phyloP scores from a whole-genome alignment of 2,797 vertebrate species.

The Phataginus tetradactyla region DNA sequence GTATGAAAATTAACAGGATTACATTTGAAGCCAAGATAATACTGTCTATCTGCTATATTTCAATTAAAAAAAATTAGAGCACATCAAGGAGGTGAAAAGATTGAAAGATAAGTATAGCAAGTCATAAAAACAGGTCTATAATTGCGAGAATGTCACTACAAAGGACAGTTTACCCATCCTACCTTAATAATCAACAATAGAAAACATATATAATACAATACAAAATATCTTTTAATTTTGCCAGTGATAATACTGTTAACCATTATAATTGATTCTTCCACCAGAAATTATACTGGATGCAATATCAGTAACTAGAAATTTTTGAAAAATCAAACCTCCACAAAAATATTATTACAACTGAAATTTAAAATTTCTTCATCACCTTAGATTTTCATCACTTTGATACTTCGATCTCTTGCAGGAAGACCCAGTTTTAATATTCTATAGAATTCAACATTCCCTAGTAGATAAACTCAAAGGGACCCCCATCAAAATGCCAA shows the following conservation, averaged over 20 bases:
- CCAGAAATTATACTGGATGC: not conserved
- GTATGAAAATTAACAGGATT: slow-evolving; percentile 32
- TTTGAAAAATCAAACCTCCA: not conserved
- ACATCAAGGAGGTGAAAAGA: not conserved
- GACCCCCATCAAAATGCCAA: not conserved
- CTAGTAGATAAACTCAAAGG: slow-evolving; percentile 14
- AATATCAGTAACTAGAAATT: not conserved
- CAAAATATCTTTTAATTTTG: not conserved
- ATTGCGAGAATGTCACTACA: not conserved
- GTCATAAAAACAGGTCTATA: not conserved
- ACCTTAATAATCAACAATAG: not conserved
- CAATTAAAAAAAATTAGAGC: no score
- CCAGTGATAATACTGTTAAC: not conserved
- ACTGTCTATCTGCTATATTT: no score
- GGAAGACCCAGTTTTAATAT: not conserved
- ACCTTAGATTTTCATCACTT: not conserved
- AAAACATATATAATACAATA: not conserved
- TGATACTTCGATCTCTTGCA: not conserved
- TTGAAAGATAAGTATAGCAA: not conserved
- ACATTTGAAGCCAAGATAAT: no score
- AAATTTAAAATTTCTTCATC: slow-evolving; percentile 21
- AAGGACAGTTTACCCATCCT: not conserved
- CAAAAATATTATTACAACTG: slow-evolving; percentile 3
- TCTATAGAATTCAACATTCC: not conserved
- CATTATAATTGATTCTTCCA: not conserved